These are phyloP conservation scores for Psilopsiagon aurifrons DNA, from an alignment of 2,113 vertebrate species.

Conservation along the genomic window DNA sequence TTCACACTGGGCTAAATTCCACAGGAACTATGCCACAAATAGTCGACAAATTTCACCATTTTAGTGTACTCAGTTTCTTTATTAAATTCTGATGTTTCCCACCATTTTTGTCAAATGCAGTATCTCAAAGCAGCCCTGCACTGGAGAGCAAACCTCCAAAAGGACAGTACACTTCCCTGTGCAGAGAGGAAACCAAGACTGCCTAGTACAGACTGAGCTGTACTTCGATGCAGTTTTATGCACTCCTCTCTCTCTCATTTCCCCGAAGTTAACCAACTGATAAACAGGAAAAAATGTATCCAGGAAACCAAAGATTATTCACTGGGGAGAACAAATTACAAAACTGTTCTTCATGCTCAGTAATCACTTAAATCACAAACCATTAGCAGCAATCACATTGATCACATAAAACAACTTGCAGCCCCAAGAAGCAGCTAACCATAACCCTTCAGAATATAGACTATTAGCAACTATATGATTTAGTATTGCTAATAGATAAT, in stretches of 20 bases:
- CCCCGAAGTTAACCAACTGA: slow-evolving; percentile 16
- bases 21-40: not conserved
- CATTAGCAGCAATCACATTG: slow-evolving; percentile 42
- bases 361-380: slow-evolving; percentile 49
- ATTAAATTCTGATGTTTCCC: slow-evolving; percentile 4
- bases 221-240: not conserved
- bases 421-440: not conserved
- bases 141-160: not conserved
- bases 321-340: not conserved
- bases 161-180: not conserved
- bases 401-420: slow-evolving; percentile 10
- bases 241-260: slow-evolving; percentile 1
- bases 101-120: slow-evolving; percentile 10
- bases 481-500: not conserved
- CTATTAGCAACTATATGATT: not conserved
- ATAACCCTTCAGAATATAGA: not conserved
- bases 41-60: not conserved
- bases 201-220: not conserved
- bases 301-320: slow-evolving; percentile 54
- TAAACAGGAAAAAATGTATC: slow-evolving; percentile 45
- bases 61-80: not conserved
- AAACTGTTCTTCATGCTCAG: not conserved
- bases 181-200: not conserved
- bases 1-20: slow-evolving; percentile 19
- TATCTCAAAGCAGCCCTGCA: not conserved